These are phyloP conservation scores for Aspidoscelis tigris DNA, from an alignment of 2,113 vertebrate genomes.

Conservation along the genomic window DNA sequence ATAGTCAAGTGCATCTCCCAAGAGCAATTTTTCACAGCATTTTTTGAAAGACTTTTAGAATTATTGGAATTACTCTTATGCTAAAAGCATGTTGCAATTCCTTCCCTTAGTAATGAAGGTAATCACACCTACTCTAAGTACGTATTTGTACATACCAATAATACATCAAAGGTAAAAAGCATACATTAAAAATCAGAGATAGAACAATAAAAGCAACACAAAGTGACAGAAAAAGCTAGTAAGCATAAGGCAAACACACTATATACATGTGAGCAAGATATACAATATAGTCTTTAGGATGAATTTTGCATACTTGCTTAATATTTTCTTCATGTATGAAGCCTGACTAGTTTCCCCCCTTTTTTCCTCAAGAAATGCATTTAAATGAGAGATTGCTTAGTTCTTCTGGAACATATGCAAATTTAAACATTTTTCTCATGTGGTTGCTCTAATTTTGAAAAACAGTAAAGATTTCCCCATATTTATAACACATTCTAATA, in stretches of 20 bases:
- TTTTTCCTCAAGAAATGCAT: not conserved
- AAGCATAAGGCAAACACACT: too few species aligned
- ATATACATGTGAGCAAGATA: not conserved
- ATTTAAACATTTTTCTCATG: not conserved
- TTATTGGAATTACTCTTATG: not conserved
- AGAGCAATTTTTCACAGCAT: conserved; percentile 11
- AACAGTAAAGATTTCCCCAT: not conserved
- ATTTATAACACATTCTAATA: conserved; percentile 10
- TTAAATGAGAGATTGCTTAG: conserved; percentile 7
- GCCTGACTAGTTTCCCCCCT: not conserved
- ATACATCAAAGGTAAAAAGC: too few species aligned
- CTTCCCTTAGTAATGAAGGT: not conserved
- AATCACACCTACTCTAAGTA: not conserved
- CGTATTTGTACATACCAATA: not conserved
- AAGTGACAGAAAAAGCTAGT: too few species aligned
- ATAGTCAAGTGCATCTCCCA: conserved; percentile 36
- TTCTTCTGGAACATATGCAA: conserved; percentile 4
- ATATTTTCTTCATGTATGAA: accelerated
- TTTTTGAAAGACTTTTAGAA: not conserved
- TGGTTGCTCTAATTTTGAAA: not conserved
- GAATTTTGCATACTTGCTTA: not conserved
- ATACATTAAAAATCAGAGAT: too few species aligned
- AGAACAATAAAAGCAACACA: too few species aligned
- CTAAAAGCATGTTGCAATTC: not conserved
- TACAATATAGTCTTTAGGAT: not conserved